Percentiles rank a stretch among this genome's conserved stretches.
Evolutionary conservation across 2,113 vertebrate species (phyloP).

Genomic region (Crotalus horridus): DNA sequence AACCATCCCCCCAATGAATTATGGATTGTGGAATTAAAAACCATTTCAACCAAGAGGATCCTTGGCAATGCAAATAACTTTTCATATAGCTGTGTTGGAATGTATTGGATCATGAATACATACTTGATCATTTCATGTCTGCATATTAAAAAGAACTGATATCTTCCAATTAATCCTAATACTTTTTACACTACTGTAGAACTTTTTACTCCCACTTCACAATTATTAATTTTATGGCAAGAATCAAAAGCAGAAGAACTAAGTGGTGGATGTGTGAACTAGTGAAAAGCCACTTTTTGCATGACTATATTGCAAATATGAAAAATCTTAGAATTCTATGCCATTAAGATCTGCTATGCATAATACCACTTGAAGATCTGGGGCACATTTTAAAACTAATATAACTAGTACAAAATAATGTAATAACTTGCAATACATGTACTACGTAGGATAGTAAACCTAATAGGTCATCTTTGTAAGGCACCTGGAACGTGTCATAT

Average conservation of each 20-base stretch:
- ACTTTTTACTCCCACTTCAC: not conserved
- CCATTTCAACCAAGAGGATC: not conserved
- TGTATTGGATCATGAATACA: not conserved
- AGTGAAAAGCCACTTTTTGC: not conserved
- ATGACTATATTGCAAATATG: not conserved
- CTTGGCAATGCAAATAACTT: not conserved
- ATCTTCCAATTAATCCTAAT: not conserved
- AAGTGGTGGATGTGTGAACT: not conserved
- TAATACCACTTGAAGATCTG: not conserved
- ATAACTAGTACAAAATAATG: not conserved
- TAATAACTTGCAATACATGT: not conserved
- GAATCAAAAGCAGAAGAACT: not conserved
- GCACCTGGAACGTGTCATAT: not conserved
- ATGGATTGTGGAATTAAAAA: not conserved
- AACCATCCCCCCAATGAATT: not conserved
- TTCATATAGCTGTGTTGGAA: not conserved
- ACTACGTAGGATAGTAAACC: not conserved
- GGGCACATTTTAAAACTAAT: not conserved
- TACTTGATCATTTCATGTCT: not conserved
- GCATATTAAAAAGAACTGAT: not conserved
- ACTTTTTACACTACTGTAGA: not conserved
- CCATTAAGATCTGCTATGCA: not conserved
- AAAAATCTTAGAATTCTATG: not conserved
- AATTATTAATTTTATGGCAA: not conserved
- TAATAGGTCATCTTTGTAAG: not conserved